A percentile compares a stretch with the other conserved stretches of the same genome.
Evolutionary conservation across 2,113 vertebrate species (phyloP).

Genomic region (Cryptotis parvus): DNA sequence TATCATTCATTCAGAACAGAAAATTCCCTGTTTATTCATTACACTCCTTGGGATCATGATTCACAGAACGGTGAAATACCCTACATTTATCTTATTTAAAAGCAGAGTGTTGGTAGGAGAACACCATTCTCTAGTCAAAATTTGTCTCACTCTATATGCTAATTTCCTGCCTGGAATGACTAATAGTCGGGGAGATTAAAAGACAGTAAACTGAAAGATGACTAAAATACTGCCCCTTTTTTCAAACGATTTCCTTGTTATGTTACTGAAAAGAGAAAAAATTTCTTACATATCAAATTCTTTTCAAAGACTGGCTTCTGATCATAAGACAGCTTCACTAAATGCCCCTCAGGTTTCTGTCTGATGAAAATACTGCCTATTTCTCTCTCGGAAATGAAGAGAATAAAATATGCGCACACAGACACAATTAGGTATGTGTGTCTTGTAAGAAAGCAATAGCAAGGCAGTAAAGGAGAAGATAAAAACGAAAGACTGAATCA

Average conservation of each 20-base stretch:
- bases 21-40: slow-evolving; percentile 32
- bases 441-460: too few relatives aligned
- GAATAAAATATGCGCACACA: not conserved
- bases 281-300: slow-evolving; percentile 12
- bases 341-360: not conserved
- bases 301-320: not conserved
- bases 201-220: slow-evolving; percentile 31
- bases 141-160: not conserved
- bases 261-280: slow-evolving; percentile 20
- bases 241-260: slow-evolving; percentile 25
- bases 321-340: not conserved
- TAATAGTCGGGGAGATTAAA: not conserved
- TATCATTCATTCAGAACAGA: slow-evolving; percentile 8
- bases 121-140: not conserved
- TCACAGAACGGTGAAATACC: slow-evolving; percentile 15
- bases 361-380: slow-evolving; percentile 27
- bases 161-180: not conserved
- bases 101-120: not conserved
- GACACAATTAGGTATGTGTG: not conserved
- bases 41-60: not conserved
- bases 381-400: slow-evolving; percentile 16
- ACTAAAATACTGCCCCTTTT: slow-evolving; percentile 3
- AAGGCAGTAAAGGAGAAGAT: slow-evolving; percentile 11
- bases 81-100: slow-evolving; percentile 40
- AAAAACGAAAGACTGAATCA: not conserved